A percentile compares a stretch with the other conserved stretches of the same genome.
phyloP scores from a whole-genome alignment of 2,888 invertebrate species.

The Aphodius granarius region DNA sequence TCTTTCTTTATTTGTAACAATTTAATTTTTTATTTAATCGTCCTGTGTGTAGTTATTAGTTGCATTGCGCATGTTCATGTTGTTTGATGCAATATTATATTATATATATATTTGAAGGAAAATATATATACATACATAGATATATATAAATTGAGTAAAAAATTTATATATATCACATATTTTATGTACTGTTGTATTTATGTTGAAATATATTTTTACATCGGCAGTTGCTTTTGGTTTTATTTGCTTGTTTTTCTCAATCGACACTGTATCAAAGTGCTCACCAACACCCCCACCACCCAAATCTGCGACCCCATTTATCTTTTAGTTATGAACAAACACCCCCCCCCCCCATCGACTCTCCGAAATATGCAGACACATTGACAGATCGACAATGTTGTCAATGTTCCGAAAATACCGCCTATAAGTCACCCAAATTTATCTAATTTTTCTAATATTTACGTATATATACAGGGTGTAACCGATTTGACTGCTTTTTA shows the following conservation, averaged over 20 bases:
- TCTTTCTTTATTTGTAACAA: slow-evolving; percentile 25
- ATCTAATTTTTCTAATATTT: not conserved
- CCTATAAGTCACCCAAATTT: not conserved
- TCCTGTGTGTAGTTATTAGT: slow-evolving; percentile 50
- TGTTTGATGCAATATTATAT: slow-evolving; percentile 55
- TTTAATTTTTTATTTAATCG: slow-evolving; percentile 41
- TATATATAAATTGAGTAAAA: slow-evolving; percentile 2
- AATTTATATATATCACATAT: slow-evolving; percentile 45
- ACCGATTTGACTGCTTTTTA: too few species aligned
- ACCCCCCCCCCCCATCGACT: slow-evolving; percentile 15
- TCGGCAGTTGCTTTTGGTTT: slow-evolving; percentile 55
- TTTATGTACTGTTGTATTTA: slow-evolving; percentile 57
- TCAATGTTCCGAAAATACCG: not conserved
- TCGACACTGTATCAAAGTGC: slow-evolving; percentile 19
- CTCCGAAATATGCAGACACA: not conserved
- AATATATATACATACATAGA: slow-evolving; percentile 5
- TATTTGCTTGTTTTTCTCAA: slow-evolving; percentile 48
- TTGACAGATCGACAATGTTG: not conserved
- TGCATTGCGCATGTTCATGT: slow-evolving; percentile 56
- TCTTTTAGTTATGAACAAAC: not conserved
- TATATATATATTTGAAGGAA: slow-evolving; percentile 31
- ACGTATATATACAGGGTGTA: too few species aligned
- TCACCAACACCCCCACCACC: slow-evolving; percentile 31
- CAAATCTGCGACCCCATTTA: slow-evolving; percentile 33
- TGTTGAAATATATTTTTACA: slow-evolving; percentile 58